phyloP scores from a whole-genome alignment of 1,140 invertebrate genomes.

The Gonatopus flavifemur region DNA sequence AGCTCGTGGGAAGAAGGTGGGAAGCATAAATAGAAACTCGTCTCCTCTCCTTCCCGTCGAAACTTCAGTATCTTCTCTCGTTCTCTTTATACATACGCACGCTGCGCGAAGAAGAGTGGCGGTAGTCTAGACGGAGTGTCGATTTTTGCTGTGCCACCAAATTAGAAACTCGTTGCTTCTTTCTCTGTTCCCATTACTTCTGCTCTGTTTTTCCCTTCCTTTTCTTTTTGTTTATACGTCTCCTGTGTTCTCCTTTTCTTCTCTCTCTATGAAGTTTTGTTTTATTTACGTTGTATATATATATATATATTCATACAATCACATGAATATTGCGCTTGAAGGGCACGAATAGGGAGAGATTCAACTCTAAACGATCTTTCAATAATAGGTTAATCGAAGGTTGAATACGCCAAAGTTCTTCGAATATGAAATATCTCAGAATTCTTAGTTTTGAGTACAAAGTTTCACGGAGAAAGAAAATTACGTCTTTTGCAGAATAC shows the following conservation, averaged over 20 bases:
- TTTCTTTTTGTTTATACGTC: background rate
- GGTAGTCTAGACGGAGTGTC: conserved; percentile 58
- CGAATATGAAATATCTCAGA: too few species aligned
- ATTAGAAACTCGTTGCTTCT: conserved; percentile 48
- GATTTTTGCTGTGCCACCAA: conserved; percentile 56
- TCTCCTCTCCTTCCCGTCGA: conserved; percentile 2
- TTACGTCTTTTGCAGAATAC: too few species aligned
- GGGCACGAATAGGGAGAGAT: too few species aligned
- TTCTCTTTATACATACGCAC: conserved; percentile 26
- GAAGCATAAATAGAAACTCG: conserved; percentile 49
- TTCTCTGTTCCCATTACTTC: background rate
- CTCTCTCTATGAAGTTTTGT: background rate
- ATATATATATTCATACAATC: too few species aligned
- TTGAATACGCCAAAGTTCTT: too few species aligned
- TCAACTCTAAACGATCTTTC: too few species aligned
- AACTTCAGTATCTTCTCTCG: conserved; percentile 22
- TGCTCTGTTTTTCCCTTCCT: background rate
- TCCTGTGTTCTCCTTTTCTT: background rate
- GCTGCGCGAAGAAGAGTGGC: conserved; percentile 30
- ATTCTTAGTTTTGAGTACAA: too few species aligned
- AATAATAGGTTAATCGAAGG: too few species aligned
- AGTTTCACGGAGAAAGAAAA: too few species aligned
- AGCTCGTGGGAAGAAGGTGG: conserved; percentile 45
- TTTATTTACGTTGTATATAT: too few species aligned
- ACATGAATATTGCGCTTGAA: too few species aligned